Percentiles rank a stretch among this genome's conserved stretches.
Conservation (phyloP, 2,113 vertebrate genomes). For the Anhinga anhinga region DNA sequence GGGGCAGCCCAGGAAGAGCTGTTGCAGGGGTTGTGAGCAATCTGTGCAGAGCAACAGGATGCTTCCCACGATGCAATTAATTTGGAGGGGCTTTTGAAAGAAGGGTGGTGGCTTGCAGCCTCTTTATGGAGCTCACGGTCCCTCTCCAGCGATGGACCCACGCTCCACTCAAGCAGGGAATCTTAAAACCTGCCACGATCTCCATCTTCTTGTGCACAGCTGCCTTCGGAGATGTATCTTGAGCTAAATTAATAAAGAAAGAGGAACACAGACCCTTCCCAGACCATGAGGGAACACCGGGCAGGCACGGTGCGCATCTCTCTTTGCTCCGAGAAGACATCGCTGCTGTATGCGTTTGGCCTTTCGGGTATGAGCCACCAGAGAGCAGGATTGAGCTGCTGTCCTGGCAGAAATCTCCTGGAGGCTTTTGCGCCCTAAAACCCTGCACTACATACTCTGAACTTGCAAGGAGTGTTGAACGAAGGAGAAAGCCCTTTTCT, state of each 20-base stretch:
- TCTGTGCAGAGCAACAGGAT: background rate
- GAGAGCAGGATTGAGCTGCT: constrained; percentile 55
- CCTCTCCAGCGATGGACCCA: rapidly evolving
- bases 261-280: background rate
- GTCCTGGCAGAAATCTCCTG: rapidly evolving
- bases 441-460: rapidly evolving
- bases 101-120: background rate
- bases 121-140: rapidly evolving
- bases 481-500: background rate
- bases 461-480: rapidly evolving
- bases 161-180: background rate
- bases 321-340: rapidly evolving
- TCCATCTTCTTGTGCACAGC: background rate
- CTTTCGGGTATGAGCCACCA: background rate
- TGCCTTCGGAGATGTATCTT: background rate
- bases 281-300: rapidly evolving
- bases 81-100: background rate
- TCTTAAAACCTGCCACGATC: background rate
- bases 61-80: background rate
- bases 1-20: background rate
- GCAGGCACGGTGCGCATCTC: background rate
- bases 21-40: background rate
- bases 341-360: background rate
- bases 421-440: rapidly evolving
- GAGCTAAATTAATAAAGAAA: background rate